Evolutionary conservation across 2,888 invertebrate species (phyloP).

Genomic region (Automeris io): DNA sequence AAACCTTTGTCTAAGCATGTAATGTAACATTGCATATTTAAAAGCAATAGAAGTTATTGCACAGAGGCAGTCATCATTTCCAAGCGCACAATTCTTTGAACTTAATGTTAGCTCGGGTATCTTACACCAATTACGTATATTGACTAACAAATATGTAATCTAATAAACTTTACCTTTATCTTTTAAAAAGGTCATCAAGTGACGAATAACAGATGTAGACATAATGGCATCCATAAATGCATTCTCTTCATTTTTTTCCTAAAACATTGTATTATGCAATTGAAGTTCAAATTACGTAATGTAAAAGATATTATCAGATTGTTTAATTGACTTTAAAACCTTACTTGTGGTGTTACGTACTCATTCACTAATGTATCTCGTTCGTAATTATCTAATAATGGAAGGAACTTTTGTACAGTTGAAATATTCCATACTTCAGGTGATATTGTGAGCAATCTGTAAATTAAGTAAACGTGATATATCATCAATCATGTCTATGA

Average conservation of each 20-base stretch:
- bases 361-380: slow-evolving; percentile 84
- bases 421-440: slow-evolving; percentile 79
- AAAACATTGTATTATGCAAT: slow-evolving; percentile 14
- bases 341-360: slow-evolving; percentile 81
- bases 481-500: slow-evolving; percentile 10
- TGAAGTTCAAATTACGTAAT: not conserved
- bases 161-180: slow-evolving; percentile 62
- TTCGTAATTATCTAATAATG: slow-evolving; percentile 91
- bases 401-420: slow-evolving; percentile 84
- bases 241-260: slow-evolving; percentile 87
- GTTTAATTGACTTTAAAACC: slow-evolving; percentile 3
- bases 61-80: no score
- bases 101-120: no score
- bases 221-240: slow-evolving; percentile 87
- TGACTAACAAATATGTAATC: not conserved
- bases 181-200: slow-evolving; percentile 81
- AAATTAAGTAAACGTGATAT: slow-evolving; percentile 18
- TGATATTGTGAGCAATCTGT: slow-evolving; percentile 82
- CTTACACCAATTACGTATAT: no score
- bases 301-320: not conserved
- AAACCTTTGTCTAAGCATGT: no score
- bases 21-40: no score
- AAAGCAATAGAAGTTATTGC: no score
- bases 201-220: slow-evolving; percentile 85
- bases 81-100: no score